Percentiles rank a stretch among this genome's conserved stretches.
phyloP scores from a whole-genome alignment of 2,888 invertebrate species.

The Rhimphoctona megacephalus region DNA sequence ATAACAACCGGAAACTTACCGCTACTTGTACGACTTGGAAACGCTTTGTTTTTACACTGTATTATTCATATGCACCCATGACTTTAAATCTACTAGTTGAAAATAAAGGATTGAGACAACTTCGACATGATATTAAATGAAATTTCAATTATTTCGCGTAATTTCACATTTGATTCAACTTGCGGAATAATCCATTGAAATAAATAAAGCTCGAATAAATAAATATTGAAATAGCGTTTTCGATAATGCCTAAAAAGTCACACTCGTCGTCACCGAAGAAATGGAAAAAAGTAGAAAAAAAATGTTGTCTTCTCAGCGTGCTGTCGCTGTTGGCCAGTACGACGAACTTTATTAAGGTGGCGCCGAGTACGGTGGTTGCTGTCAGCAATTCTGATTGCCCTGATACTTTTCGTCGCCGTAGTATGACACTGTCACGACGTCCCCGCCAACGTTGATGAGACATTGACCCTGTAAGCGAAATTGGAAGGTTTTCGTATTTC shows the following conservation, averaged over 20 bases:
- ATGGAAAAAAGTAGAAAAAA: not conserved
- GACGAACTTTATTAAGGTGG: slow-evolving; percentile 77
- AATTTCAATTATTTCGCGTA: not conserved
- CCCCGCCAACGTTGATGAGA: slow-evolving; percentile 97
- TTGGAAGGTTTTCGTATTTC: slow-evolving; percentile 23
- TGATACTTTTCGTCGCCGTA: slow-evolving; percentile 85
- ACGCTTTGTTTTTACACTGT: slow-evolving; percentile 10
- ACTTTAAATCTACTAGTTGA: not conserved
- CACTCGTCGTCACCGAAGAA: slow-evolving; percentile 1
- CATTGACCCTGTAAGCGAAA: slow-evolving; percentile 93
- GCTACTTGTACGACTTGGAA: slow-evolving; percentile 24
- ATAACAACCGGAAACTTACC: slow-evolving; percentile 18
- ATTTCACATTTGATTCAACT: not conserved
- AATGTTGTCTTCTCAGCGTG: slow-evolving; percentile 5
- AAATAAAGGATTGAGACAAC: not conserved
- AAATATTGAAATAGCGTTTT: not conserved
- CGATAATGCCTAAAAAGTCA: not conserved
- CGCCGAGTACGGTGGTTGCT: slow-evolving; percentile 82
- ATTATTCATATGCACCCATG: not conserved
- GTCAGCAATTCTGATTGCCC: slow-evolving; percentile 81
- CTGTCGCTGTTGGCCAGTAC: slow-evolving; percentile 22
- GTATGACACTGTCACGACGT: slow-evolving; percentile 94
- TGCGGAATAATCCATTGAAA: not conserved
- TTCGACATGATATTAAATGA: not conserved
- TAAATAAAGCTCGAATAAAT: slow-evolving; percentile 11